Base-by-base conservation (phyloP, 92 coral and sea anemone genomes). In the Phenganax marumi region DNA sequence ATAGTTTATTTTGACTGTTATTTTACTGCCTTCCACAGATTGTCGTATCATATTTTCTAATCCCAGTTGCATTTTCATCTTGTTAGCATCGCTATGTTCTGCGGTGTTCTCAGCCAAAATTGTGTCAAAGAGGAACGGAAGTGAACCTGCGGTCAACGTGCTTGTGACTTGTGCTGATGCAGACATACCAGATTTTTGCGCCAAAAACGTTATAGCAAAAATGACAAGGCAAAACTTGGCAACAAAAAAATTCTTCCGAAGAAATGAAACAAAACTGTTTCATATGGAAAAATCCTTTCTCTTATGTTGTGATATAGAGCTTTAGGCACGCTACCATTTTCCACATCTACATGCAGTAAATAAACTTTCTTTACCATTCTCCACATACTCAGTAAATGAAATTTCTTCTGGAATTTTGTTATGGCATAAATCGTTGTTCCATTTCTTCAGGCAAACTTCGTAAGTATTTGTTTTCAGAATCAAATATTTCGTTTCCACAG, bases 361-460 rank as follows among this genome's bases (percentile, higher is more conserved):
- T 3, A 3, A 33, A 33, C 3, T n/a, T n/a, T n/a, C 66, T n/a
- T 33, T 16, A 33, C 22, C 16, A 4, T 60, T 12, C 24, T 60
- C 24, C 11, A 60, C n/a, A 7, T 60, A 7, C 6, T n/a, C n/a
- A n/a, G n/a, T n/a, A n/a, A n/a, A n/a, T n/a, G n/a, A n/a, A n/a
- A n/a, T n/a, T n/a, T n/a, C n/a, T n/a, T n/a, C n/a, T n/a, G n/a
- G n/a, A n/a, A n/a, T n/a, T n/a, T n/a, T n/a, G n/a, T n/a, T n/a
- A n/a, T n/a, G n/a, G n/a, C n/a, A n/a, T n/a, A n/a, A n/a, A n/a
- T n/a, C n/a, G n/a, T n/a, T n/a, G n/a, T n/a, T n/a, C n/a, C n/a
- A n/a, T n/a, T n/a, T n/a, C n/a, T n/a, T n/a, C 24, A n/a, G n/a
- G 66, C 66, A n/a, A 60, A 60, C 24, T 60, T 60, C 22, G 66